Percentiles rank a stretch among this genome's conserved stretches.
These are phyloP conservation scores for Coreoperca whiteheadi DNA, from an alignment of 2,113 vertebrate species.

Conservation along the genomic window DNA sequence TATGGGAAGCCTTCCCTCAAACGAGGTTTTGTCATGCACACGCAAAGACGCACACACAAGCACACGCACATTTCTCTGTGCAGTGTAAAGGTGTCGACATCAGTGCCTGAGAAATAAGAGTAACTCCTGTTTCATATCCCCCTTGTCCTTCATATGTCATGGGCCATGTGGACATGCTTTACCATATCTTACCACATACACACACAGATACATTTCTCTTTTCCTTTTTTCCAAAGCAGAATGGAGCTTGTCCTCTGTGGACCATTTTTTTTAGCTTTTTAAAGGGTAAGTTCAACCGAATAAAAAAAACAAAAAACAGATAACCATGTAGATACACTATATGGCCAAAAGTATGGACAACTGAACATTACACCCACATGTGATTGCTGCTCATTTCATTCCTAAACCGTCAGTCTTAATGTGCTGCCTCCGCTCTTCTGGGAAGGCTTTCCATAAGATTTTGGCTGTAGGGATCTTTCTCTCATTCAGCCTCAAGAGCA, in stretches of 20 bases:
- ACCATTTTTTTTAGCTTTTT: neutral
- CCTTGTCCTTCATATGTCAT: conserved; percentile 30
- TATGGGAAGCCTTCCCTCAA: conserved; percentile 69
- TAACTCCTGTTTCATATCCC: conserved; percentile 74
- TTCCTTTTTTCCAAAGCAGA: conserved; percentile 1
- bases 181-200: conserved; percentile 17
- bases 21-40: conserved; percentile 36
- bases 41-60: conserved; percentile 9
- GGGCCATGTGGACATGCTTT: conserved; percentile 50
- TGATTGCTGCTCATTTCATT: neutral
- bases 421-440: conserved; percentile 19
- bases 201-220: conserved; percentile 14
- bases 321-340: neutral
- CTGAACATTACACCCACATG: neutral
- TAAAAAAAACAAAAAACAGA: too few species aligned
- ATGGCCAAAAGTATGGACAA: neutral
- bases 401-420: conserved; percentile 12
- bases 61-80: conserved; percentile 21
- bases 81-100: conserved; percentile 67
- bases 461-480: conserved; percentile 4
- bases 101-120: conserved; percentile 46
- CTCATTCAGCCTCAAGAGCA: neutral
- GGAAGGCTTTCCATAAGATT: neutral
- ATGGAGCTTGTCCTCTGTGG: neutral
- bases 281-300: conserved; percentile 9